Evolutionary conservation across 2,113 vertebrate species (phyloP), one percentile per base, ranked within the genome.

Genomic region (Melozone crissalis): DNA sequence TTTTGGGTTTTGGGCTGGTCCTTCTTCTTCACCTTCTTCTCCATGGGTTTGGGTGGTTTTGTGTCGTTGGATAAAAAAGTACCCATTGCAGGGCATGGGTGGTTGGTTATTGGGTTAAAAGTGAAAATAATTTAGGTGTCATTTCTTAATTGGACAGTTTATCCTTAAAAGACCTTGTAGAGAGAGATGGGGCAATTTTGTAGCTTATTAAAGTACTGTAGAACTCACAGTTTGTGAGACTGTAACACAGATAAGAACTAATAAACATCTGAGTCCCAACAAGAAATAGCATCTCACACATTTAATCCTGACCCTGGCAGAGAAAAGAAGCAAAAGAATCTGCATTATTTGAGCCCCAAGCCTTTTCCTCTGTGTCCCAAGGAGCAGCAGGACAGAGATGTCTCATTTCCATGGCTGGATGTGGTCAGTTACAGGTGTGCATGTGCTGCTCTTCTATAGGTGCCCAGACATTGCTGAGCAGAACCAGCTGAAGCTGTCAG

Each of bases 61-160:
- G 57, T 35, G 22, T 35, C 1, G 16, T 24, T 59, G 22, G 57
- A 35, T 35, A 16, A 24, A 35, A 23, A 59, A 35, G 22, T 26
- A 22, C 57, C 1, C 57, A 26, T 59, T 24, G 57, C 0, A 7
- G 21, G 57, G 1, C n/a, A 59, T 0, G 1, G n/a, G n/a, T 58
- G n/a, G 22, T 26, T 59, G 7, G n/a, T 24, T 58, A 24, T 35
- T 59, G 58, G 58, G 58, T 59, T 37, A 59, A 18, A 59, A 59
- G 15, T 59, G 3, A 37, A 59, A 59, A 17, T 37, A 59, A 37
- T 59, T 35, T 1, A 35, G 57, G 15, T 59, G n/a, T 17, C 10
- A 59, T 37, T 59, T 37, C n/a, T 37, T 37, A 59, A 17, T 37
- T 59, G 15, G n/a, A 11, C n/a, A 59, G n/a, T 59, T 59, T 37